Evolutionary conservation across 2,888 invertebrate genomes (phyloP).

Genomic region (Mamestra brassicae): DNA sequence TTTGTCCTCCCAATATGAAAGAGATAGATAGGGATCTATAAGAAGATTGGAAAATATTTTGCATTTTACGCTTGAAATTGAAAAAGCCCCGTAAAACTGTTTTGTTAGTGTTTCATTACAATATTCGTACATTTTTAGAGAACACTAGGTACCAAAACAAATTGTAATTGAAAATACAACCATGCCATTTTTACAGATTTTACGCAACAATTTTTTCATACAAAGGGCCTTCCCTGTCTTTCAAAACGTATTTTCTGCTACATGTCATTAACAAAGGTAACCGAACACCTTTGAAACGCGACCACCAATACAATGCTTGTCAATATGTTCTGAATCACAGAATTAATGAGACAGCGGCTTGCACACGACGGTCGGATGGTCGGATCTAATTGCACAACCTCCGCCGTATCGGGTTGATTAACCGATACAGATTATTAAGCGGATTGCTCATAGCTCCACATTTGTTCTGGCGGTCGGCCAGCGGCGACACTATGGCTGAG

Average conservation of each 20-base stretch:
- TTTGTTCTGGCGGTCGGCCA: conserved; percentile 85
- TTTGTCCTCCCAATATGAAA: conserved; percentile 31
- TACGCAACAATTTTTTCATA: conserved; percentile 4
- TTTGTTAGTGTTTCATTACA: neutral
- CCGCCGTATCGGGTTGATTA: conserved; percentile 86
- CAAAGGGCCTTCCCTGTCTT: conserved; percentile 20
- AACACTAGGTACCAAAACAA: neutral
- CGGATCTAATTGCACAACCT: conserved; percentile 79
- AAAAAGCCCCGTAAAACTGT: neutral
- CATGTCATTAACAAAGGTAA: conserved; percentile 28
- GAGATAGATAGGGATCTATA: conserved; percentile 1
- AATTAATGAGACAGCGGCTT: conserved; percentile 63
- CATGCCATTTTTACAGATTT: neutral
- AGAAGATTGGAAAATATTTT: conserved; percentile 11
- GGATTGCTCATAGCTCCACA: conserved; percentile 85
- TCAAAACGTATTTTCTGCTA: neutral
- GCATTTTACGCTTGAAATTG: neutral
- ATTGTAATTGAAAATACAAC: neutral
- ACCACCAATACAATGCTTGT: conserved; percentile 41
- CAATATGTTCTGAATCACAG: conserved; percentile 57
- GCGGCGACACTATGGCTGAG: conserved; percentile 73
- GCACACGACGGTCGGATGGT: conserved; percentile 65
- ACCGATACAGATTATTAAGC: conserved; percentile 87
- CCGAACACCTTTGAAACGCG: conserved; percentile 29
- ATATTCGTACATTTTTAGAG: neutral